Evolutionary conservation across 1,140 invertebrate species (phyloP).

Genomic region (Palaemon carinicauda): DNA sequence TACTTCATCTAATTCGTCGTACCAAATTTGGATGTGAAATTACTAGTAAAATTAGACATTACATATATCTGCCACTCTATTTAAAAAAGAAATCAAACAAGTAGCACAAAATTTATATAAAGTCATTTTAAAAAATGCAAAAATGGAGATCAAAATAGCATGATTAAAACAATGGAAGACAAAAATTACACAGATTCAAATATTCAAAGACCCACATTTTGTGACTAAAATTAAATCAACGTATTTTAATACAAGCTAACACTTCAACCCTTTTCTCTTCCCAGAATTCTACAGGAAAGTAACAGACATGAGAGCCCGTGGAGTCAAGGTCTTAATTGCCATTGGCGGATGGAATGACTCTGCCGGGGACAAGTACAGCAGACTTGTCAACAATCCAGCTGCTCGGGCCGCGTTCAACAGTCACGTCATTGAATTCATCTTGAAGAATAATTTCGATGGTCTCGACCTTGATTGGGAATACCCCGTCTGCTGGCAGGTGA

Average conservation of each 20-base stretch:
- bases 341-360: slow-evolving; percentile 76
- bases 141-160: no score
- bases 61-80: no score
- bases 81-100: no score
- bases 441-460: slow-evolving; percentile 71
- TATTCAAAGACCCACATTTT: no score
- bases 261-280: not conserved
- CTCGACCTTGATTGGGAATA: slow-evolving; percentile 76
- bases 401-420: slow-evolving; percentile 68
- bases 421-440: slow-evolving; percentile 69
- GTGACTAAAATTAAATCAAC: no score
- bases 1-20: no score
- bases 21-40: no score
- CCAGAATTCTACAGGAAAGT: slow-evolving; percentile 73
- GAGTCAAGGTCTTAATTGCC: slow-evolving; percentile 71
- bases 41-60: no score
- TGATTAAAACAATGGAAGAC: not conserved
- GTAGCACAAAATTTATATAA: no score
- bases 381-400: slow-evolving; percentile 68
- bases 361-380: slow-evolving; percentile 72
- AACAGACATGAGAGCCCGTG: slow-evolving; percentile 68
- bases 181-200: no score
- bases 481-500: slow-evolving; percentile 76
- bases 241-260: not conserved
- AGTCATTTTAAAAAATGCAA: no score